These are phyloP conservation scores for Tenthredo notha DNA, from an alignment of 2,888 invertebrate species.

Conservation along the genomic window DNA sequence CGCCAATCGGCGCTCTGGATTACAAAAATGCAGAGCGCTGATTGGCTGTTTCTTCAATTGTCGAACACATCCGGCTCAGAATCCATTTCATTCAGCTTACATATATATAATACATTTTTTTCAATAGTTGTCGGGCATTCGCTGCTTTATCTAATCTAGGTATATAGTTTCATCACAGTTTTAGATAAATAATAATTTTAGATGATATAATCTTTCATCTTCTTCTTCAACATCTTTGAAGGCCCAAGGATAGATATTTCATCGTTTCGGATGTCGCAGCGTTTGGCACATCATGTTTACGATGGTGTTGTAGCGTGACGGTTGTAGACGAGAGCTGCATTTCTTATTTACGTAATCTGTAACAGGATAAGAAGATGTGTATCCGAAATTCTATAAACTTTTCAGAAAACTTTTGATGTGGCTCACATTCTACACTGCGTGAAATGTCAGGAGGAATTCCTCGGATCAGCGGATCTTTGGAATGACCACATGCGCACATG, in stretches of 20 bases:
- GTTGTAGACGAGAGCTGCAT: background rate
- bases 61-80: no score
- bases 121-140: no score
- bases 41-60: no score
- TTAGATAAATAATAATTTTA: no score
- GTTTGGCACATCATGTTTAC: background rate
- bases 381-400: background rate
- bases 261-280: conserved; percentile 16
- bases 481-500: background rate
- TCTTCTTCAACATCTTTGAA: background rate
- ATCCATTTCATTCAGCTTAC: no score
- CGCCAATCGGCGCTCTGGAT: no score
- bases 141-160: no score
- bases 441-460: background rate
- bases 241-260: background rate
- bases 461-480: background rate
- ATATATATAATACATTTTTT: no score
- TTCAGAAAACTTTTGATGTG: background rate
- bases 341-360: conserved; percentile 6
- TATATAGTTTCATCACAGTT: no score
- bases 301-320: background rate
- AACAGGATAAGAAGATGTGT: background rate
- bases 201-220: background rate
- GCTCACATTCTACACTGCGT: conserved; percentile 24
- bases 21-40: no score